Conservation (phyloP, 2,113 vertebrate species). For the Esox niger region DNA sequence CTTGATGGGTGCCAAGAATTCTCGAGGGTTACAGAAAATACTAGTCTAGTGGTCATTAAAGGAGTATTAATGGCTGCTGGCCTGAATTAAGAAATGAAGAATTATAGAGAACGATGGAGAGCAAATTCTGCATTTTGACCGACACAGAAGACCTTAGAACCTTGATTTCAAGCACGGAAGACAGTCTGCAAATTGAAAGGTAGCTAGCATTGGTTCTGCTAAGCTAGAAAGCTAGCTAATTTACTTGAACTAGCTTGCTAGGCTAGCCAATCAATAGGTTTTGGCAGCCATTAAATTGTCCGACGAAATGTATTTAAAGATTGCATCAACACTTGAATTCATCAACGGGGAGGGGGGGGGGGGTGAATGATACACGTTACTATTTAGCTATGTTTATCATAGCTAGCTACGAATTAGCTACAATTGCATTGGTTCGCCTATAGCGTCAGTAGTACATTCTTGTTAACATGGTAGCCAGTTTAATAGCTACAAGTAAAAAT, state of each 20-base stretch:
- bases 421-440: too few species aligned
- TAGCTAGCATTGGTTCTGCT: slow-evolving; percentile 15
- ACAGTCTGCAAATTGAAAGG: slow-evolving; percentile 60
- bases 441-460: too few species aligned
- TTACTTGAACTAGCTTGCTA: background rate
- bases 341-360: too few species aligned
- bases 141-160: slow-evolving; percentile 60
- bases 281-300: background rate
- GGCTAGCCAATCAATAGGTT: background rate
- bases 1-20: background rate
- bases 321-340: too few species aligned
- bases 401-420: too few species aligned
- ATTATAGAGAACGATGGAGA: slow-evolving; percentile 63
- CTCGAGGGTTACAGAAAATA: background rate
- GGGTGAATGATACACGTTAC: too few species aligned
- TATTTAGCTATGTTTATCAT: too few species aligned
- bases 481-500: too few species aligned
- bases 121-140: slow-evolving; percentile 64
- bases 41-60: background rate
- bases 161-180: slow-evolving; percentile 44
- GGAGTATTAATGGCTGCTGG: slow-evolving; percentile 10
- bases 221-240: background rate
- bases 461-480: too few species aligned
- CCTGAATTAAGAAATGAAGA: slow-evolving; percentile 63
- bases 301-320: too few species aligned